Evolutionary conservation across 92 coral and sea anemone species (phyloP), one percentile per base, ranked within the genome.

Genomic region (Virgularia gustaviana): DNA sequence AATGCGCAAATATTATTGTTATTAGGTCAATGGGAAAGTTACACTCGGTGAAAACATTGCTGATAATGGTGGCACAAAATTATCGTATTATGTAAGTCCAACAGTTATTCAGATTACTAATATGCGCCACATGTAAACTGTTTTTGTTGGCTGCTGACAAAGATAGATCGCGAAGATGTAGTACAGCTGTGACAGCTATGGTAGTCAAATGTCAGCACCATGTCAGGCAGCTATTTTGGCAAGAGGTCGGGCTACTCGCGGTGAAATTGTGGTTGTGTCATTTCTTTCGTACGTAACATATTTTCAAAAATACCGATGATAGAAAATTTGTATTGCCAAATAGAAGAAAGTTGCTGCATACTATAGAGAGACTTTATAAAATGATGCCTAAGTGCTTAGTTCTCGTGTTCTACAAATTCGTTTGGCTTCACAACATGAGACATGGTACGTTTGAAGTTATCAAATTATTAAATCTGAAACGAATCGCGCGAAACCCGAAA

Each of bases 11-110:
- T n/a, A n/a, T n/a, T n/a, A n/a, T n/a, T n/a, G n/a, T n/a, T n/a
- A n/a, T 24, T 72, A 94, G 99, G 61, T 94, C 38, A 94, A 96
- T 63, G 99, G 99, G n/a, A 89, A 90, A 34, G 87, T 94, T 10
- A 94, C 99, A 11, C 83, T 94, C 0, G 99, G 96, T 20, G 99
- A 94, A 44, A 94, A 94, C 55, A 94, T 94, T 10, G 99, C 99
- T 10, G 99, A 94, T 73, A 94, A 94, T 75, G 99, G 99, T 77
- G 99, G 99, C 47, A 89, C 96, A 11, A 94, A 94, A 33, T 87
- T 94, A 27, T 90, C 99, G 0, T 89, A 90, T 54, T 83, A 81
- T 72, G 99, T 94, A 78, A 89, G 96, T 83, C n/a, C n/a, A n/a
- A n/a, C n/a, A n/a, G n/a, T n/a, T n/a, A 31, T 52, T 37, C 18